Evolutionary conservation across 2,888 invertebrate genomes (phyloP), one percentile per base, ranked within the genome.

Genomic region (Taenaris catops): DNA sequence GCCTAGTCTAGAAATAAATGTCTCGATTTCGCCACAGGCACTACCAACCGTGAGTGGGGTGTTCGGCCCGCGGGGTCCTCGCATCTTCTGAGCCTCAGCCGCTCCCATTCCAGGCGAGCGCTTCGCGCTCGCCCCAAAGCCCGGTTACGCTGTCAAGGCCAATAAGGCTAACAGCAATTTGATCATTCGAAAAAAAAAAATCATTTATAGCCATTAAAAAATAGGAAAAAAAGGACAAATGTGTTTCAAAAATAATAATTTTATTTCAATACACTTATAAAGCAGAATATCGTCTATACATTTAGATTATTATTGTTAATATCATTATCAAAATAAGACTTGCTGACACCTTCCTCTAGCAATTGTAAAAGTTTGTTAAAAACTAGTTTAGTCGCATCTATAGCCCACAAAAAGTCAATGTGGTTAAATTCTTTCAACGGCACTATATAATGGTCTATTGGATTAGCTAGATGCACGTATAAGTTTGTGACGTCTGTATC

Each of bases 391-490:
- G 87, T 86, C 0, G 90, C 91, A 53, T 93, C 89, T 5, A 81
- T 83, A 0, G 89, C 93, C 83, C 88, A 93, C 4, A 93, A 51
- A 55, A 92, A 94, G 62, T 94, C 94, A 6, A 93, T 72, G 51
- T 94, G 94, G 61, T 92, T 93, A 54, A 93, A 94, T 32, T 89
- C 80, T 24, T 89, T 74, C 27, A 88, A 70, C 0, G 91, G 88
- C 5, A 94, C 89, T 49, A 89, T 70, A 49, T 90, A 91, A 55
- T 89, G 75, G 16, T 88, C 90, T 26, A 90, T 78, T 1, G 87
- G 79, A 51, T 89, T 89, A 0, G 81, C 72, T 7, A 94, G 57
- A 34, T 87, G 69, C 0, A 71, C 63, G 27, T 87, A 89, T 20
- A 93, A 66, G 25, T 74, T 81, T 4, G 80, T 58, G 0, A 91